A percentile compares a stretch with the other conserved stretches of the same genome.
Conservation (phyloP, 2,113 vertebrate genomes). For the Leptocoma aspasia region DNA sequence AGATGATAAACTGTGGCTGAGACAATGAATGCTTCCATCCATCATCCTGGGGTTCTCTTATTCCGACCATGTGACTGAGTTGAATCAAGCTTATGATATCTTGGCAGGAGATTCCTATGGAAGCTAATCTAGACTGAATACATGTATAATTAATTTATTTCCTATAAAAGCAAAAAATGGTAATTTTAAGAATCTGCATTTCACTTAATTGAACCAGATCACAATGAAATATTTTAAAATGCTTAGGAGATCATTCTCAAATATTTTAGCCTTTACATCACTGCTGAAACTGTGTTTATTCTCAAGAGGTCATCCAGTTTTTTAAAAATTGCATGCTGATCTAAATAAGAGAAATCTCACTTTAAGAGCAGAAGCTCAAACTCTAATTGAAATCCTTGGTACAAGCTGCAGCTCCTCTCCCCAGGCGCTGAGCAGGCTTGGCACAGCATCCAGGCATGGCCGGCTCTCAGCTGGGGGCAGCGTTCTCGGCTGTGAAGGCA, state of each 20-base stretch:
- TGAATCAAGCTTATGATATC: constrained; percentile 27
- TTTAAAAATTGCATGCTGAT: neutral
- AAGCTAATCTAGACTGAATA: neutral
- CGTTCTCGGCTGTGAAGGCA: constrained; percentile 81
- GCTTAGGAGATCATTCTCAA: neutral
- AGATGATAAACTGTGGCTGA: neutral
- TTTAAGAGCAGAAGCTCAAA: neutral
- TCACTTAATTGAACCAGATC: neutral
- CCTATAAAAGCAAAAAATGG: neutral
- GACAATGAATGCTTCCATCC: constrained; percentile 7
- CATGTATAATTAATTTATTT: neutral
- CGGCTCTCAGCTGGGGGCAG: constrained; percentile 74
- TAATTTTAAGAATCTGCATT: neutral
- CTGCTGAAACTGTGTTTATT: neutral
- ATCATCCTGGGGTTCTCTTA: neutral
- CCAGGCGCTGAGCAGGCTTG: constrained; percentile 68
- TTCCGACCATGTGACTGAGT: neutral
- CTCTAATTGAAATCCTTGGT: neutral
- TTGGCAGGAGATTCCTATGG: neutral
- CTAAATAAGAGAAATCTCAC: neutral
- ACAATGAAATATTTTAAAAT: neutral
- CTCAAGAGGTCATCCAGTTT: neutral
- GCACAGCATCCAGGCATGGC: constrained; percentile 75
- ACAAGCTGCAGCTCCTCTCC: constrained; percentile 30
- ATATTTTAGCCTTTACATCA: neutral